These are phyloP conservation scores for Alauda arvensis DNA, from an alignment of 2,797 vertebrate species.

Conservation along the genomic window DNA sequence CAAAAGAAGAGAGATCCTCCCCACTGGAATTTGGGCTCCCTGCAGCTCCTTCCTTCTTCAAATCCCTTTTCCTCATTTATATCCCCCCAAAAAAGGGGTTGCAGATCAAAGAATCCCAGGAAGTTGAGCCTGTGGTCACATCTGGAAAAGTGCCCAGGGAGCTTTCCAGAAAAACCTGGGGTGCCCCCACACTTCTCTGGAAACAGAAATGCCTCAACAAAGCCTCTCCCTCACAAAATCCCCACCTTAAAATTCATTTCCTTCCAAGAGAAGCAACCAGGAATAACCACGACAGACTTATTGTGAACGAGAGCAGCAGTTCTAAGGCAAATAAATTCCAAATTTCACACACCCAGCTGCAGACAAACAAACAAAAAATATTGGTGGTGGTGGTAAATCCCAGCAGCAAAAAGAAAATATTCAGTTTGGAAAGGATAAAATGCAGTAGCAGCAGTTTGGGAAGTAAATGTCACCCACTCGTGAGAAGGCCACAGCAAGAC, in stretches of 20 bases:
- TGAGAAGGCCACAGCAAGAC: not conserved
- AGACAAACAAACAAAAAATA: not conserved
- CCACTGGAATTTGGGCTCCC: not conserved
- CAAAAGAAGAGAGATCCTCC: not conserved
- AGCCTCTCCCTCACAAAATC: not conserved
- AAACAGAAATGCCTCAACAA: not conserved
- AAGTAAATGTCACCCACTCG: not conserved
- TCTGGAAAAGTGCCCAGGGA: not conserved
- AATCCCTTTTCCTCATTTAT: not conserved
- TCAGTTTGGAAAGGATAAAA: not conserved
- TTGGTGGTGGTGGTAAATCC: not conserved
- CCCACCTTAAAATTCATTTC: not conserved
- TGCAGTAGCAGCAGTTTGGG: not conserved
- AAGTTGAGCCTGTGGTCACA: not conserved
- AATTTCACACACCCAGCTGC: rapidly evolving
- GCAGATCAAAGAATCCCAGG: not conserved
- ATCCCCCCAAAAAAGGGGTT: not conserved
- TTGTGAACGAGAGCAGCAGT: not conserved
- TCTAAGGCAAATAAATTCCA: not conserved
- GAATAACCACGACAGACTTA: rapidly evolving
- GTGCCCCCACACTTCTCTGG: not conserved
- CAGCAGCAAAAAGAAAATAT: not conserved
- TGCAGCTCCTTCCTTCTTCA: not conserved
- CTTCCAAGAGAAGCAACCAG: not conserved
- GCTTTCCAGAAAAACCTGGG: not conserved